Base-by-base conservation (phyloP, 2,797 vertebrate species). In the Lutjanus argentimaculatus region DNA sequence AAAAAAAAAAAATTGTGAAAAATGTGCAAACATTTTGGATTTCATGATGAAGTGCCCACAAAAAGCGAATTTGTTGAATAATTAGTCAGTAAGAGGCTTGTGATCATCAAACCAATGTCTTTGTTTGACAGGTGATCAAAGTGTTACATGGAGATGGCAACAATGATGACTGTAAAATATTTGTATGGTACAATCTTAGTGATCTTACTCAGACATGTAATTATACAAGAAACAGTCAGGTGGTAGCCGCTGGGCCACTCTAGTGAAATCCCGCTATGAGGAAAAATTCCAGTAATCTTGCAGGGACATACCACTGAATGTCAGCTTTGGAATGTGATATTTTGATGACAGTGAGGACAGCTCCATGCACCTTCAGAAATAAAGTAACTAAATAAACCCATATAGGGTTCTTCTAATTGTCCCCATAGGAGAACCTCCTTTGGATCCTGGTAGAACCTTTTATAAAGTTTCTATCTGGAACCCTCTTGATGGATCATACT, bases 271-370 rank as follows among this genome's bases (percentile, higher is more conserved):
- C 53, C 48, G 14, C 9, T 12, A 55, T 51, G 13, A 75, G 19
- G 61, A 75, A 7, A n/a, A 7, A n/a, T 63, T 63, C 67, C 21
- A 42, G 14, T 82, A 49, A 65, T 72, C 58, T 68, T 71, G 46
- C 75, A 83, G 78, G 74, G 68, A 86, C 77, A 81, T 52, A 48
- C 40, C 0, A 59, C 51, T 77, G 71, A 83, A 78, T 83, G 75
- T 85, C 78, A 84, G 40, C 67, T 78, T 40, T 72, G 57, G 70
- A 80, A 82, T 84, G 59, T 77, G 40, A 72, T 80, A 22, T 45
- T 75, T 36, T 45, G 65, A 82, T 59, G 66, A 65, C 48, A 59
- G 16, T 1, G 43, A 85, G 46, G 77, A 72, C 77, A 56, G 56
- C 77, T 79, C 82, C 72, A 63, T 83, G 0, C 30, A 36, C 30